Conservation (phyloP, 2,797 vertebrate genomes). For the Glyptemys insculpta region DNA sequence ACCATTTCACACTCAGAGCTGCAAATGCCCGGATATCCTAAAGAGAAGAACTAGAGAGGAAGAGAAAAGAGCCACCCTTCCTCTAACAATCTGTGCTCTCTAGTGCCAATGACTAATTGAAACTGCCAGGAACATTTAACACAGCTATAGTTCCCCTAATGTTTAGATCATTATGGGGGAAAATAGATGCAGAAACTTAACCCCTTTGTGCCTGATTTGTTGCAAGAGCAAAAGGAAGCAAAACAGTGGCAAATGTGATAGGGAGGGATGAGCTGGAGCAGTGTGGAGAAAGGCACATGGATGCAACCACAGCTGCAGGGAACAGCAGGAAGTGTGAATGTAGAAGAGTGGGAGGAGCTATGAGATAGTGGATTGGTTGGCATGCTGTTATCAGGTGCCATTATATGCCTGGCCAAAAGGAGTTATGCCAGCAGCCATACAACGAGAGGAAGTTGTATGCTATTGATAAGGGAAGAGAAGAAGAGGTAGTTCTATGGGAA, state of each 20-base stretch:
- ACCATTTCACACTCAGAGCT: slow-evolving; percentile 21
- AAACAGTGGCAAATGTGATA: neutral
- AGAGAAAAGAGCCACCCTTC: neutral
- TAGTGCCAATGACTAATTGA: neutral
- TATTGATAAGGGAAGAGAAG: neutral
- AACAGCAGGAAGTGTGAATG: neutral
- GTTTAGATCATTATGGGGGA: neutral
- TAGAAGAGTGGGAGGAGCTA: neutral
- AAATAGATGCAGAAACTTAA: neutral
- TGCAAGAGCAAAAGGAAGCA: neutral
- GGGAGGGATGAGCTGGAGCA: neutral
- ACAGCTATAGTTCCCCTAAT: neutral
- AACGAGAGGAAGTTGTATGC: neutral
- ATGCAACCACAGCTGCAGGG: neutral
- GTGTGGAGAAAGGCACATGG: neutral
- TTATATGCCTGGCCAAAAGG: neutral
- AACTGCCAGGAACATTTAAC: slow-evolving; percentile 2
- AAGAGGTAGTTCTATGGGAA: neutral
- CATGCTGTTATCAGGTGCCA: neutral
- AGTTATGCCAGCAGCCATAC: neutral
- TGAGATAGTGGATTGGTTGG: neutral
- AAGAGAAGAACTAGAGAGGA: neutral
- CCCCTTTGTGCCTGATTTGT: neutral
- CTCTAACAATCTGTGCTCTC: neutral
- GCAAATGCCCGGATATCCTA: neutral